phyloP scores from a whole-genome alignment of 2,888 invertebrate genomes.

The Hyppa rectilinea region DNA sequence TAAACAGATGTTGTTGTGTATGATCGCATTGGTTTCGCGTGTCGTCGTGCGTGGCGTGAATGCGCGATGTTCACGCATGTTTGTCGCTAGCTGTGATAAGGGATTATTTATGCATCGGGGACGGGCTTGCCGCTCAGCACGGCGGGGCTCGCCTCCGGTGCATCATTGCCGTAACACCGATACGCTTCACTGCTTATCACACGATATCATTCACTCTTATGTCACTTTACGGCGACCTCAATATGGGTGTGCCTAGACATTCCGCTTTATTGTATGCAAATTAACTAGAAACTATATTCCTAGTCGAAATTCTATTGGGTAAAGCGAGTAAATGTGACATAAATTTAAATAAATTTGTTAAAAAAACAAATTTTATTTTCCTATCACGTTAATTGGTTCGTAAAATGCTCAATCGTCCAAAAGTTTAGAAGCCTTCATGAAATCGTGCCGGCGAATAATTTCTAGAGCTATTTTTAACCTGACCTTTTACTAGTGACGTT shows the following conservation, averaged over 20 bases:
- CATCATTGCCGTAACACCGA: conserved; percentile 66
- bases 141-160: conserved; percentile 59
- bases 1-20: conserved; percentile 39
- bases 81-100: conserved; percentile 71
- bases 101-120: conserved; percentile 80
- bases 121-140: conserved; percentile 54
- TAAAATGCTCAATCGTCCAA: background rate
- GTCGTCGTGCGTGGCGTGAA: conserved; percentile 58
- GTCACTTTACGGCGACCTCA: conserved; percentile 54
- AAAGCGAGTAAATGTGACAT: conserved; percentile 52
- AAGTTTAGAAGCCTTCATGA: background rate
- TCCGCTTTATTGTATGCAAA: conserved; percentile 69
- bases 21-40: conserved; percentile 43
- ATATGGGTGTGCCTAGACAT: conserved; percentile 59
- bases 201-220: conserved; percentile 57
- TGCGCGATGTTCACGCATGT: conserved; percentile 65
- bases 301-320: conserved; percentile 43
- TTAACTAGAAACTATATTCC: conserved; percentile 54
- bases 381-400: conserved; percentile 4
- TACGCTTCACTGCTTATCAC: conserved; percentile 64
- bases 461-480: conserved; percentile 9
- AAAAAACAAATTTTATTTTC: conserved; percentile 24
- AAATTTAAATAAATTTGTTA: conserved; percentile 41
- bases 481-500: conserved; percentile 9
- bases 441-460: conserved; percentile 6